Conservation (phyloP, 1,140 invertebrate species). For the Vanessa atalanta region DNA sequence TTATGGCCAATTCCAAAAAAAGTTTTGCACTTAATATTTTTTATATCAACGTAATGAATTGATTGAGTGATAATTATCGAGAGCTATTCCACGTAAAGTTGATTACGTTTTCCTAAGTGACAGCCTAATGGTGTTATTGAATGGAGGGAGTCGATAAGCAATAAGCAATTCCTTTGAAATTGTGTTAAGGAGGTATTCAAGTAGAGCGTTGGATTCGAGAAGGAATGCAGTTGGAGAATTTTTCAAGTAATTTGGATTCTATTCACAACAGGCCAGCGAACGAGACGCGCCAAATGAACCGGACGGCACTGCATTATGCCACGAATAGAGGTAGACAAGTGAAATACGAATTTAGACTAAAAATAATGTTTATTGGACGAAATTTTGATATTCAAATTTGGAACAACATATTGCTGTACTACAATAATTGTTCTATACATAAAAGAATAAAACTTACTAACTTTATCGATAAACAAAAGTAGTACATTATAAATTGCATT, state of each 20-base stretch:
- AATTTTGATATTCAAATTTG: background rate
- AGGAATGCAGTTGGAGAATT: constrained; percentile 62
- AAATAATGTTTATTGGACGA: background rate
- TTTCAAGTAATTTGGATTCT: constrained; percentile 73
- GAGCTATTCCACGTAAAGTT: constrained; percentile 6
- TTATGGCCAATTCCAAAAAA: too few relatives aligned
- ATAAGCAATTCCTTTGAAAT: constrained; percentile 46
- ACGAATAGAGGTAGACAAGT: constrained; percentile 33
- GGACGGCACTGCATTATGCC: constrained; percentile 50
- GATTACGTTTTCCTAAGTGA: constrained; percentile 30
- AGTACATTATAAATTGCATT: too few relatives aligned
- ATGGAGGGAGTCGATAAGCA: constrained; percentile 35
- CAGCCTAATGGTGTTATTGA: constrained; percentile 32
- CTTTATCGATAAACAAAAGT: too few relatives aligned
- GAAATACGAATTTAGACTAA: constrained; percentile 20
- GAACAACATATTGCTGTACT: too few relatives aligned
- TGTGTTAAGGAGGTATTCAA: constrained; percentile 49
- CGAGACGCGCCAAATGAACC: constrained; percentile 65
- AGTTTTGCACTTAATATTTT: too few relatives aligned
- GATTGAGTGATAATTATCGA: background rate
- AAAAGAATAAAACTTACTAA: too few relatives aligned
- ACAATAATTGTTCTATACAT: too few relatives aligned
- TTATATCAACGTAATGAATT: too few relatives aligned
- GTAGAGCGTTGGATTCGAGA: constrained; percentile 44
- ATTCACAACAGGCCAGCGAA: constrained; percentile 59